These are phyloP conservation scores for Trichogramma evanescens DNA, from an alignment of 2,888 invertebrate species.

Conservation along the genomic window DNA sequence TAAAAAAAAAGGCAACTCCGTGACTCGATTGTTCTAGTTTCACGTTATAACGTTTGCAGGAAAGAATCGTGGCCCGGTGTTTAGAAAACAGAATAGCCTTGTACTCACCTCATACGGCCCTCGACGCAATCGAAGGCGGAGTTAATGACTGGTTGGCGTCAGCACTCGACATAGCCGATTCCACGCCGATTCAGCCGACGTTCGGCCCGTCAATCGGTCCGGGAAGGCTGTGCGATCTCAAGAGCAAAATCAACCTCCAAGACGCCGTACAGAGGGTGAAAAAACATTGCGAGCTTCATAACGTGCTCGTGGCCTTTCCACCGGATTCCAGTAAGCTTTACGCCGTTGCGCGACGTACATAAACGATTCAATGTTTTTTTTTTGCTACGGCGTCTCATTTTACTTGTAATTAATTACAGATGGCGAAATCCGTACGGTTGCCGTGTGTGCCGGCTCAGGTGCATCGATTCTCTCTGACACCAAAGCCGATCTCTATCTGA, in stretches of 20 bases:
- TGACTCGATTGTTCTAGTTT: neutral
- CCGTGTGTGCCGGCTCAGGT: constrained; percentile 88
- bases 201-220: constrained; percentile 47
- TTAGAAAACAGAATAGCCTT: constrained; percentile 78
- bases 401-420: constrained; percentile 40
- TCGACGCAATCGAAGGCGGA: constrained; percentile 77
- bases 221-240: constrained; percentile 55
- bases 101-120: constrained; percentile 89
- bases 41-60: constrained; percentile 50
- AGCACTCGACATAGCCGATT: constrained; percentile 50
- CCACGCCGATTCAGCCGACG: constrained; percentile 36
- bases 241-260: constrained; percentile 50
- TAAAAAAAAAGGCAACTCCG: neutral
- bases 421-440: constrained; percentile 57
- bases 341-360: neutral
- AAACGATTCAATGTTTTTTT: constrained; percentile 2
- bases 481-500: constrained; percentile 73
- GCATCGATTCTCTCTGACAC: constrained; percentile 66
- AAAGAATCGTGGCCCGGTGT: constrained; percentile 71
- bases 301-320: constrained; percentile 69
- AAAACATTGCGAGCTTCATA: constrained; percentile 58
- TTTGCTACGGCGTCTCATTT: constrained; percentile 2
- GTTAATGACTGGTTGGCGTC: constrained; percentile 90
- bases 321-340: constrained; percentile 39
- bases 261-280: constrained; percentile 64